phyloP scores from a whole-genome alignment of 1,140 invertebrate species.

The Drosophila nannoptera region DNA sequence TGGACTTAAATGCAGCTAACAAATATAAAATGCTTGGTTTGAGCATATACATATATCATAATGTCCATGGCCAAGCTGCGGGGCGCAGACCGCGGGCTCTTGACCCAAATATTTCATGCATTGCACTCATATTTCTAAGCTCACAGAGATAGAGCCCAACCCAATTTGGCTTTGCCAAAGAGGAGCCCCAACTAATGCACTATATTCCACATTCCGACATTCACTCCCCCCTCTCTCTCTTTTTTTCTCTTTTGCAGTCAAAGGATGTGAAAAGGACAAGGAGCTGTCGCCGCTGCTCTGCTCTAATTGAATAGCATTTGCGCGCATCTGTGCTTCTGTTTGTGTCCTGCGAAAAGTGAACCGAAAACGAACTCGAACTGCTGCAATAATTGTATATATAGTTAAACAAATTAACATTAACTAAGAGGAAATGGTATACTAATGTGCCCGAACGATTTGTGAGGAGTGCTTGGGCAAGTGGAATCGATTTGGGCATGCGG shows the following conservation, averaged over 20 bases:
- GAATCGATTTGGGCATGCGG: constrained; percentile 63
- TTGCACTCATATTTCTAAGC: constrained; percentile 13
- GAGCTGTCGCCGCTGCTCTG: background rate
- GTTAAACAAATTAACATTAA: background rate
- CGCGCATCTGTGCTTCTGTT: background rate
- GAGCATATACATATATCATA: background rate
- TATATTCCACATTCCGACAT: constrained; percentile 23
- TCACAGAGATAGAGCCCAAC: constrained; percentile 23
- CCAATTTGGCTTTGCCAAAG: constrained; percentile 20
- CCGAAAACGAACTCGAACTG: background rate
- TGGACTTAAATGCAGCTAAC: background rate
- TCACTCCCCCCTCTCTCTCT: background rate
- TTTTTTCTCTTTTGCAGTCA: constrained; percentile 30
- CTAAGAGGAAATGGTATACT: too few species aligned
- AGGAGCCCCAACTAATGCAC: constrained; percentile 28
- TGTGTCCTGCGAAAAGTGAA: constrained; percentile 1
- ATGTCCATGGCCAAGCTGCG: background rate
- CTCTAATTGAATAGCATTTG: constrained; percentile 37
- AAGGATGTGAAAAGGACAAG: constrained; percentile 26
- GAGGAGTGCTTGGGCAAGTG: constrained; percentile 5
- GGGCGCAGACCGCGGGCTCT: background rate
- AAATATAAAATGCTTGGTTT: background rate
- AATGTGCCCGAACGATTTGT: background rate
- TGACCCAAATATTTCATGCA: constrained; percentile 16
- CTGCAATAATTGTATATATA: background rate